Conservation (phyloP, 2,888 invertebrate species). For the Parnassius smintheus region DNA sequence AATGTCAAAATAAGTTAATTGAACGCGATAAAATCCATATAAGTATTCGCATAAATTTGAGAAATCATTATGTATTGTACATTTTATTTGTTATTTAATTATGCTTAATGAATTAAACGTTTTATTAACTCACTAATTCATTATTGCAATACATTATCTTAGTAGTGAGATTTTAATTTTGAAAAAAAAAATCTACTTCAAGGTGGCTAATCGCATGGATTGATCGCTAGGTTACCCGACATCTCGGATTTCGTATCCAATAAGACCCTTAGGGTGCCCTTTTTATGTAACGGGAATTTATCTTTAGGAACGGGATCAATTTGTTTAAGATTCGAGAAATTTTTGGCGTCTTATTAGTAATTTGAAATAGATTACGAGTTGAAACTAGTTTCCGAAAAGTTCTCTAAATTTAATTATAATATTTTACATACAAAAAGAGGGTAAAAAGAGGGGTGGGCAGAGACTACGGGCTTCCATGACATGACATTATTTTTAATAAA, state of each 20-base stretch:
- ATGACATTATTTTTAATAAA: too few species aligned
- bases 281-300: conserved; percentile 47
- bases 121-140: too few species aligned
- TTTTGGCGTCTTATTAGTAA: conserved; percentile 6
- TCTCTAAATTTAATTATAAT: neutral
- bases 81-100: too few species aligned
- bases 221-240: conserved; percentile 45
- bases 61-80: too few species aligned
- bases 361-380: conserved; percentile 1
- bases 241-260: conserved; percentile 51
- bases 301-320: conserved; percentile 35
- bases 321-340: conserved; percentile 11
- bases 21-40: too few species aligned
- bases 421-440: neutral
- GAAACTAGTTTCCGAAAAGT: neutral
- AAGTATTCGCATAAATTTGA: too few species aligned
- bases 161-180: neutral
- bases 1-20: too few species aligned
- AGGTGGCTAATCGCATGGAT: conserved; percentile 31
- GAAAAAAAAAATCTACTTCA: neutral
- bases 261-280: conserved; percentile 40
- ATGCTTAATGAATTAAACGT: too few species aligned
- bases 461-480: too few species aligned
- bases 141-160: neutral
- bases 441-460: too few species aligned